phyloP scores from a whole-genome alignment of 1,140 invertebrate genomes.

The Bombus breviceps region DNA sequence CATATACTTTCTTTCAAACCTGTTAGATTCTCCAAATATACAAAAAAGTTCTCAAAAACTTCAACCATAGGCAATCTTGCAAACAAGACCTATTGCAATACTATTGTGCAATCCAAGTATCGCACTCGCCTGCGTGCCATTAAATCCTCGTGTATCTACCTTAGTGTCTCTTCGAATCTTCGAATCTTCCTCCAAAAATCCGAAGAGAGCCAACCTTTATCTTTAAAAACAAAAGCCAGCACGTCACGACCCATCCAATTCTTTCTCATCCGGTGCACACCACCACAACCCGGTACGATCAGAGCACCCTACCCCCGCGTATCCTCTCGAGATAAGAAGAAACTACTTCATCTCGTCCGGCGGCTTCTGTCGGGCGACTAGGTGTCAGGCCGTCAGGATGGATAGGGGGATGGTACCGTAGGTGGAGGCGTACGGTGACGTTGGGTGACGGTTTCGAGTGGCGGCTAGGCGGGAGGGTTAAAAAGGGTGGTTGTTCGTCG shows the following conservation, averaged over 20 bases:
- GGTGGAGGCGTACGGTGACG: slow-evolving; percentile 40
- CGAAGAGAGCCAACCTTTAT: not conserved
- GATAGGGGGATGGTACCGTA: not conserved
- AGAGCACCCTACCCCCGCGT: not conserved
- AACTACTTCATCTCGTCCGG: slow-evolving; percentile 33
- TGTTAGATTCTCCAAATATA: too few relatives aligned
- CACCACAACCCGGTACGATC: not conserved
- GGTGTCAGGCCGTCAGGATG: slow-evolving; percentile 25
- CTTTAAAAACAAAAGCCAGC: not conserved
- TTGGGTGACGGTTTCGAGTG: slow-evolving; percentile 66
- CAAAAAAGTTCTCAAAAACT: too few relatives aligned
- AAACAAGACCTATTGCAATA: too few relatives aligned
- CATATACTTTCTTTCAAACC: too few relatives aligned
- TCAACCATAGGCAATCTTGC: too few relatives aligned
- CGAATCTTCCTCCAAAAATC: not conserved
- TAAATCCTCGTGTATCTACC: too few relatives aligned
- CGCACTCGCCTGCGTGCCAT: too few relatives aligned
- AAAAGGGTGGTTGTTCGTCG: slow-evolving; percentile 60
- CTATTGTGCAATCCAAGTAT: too few relatives aligned
- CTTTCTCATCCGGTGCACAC: not conserved
- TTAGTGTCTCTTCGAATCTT: not conserved
- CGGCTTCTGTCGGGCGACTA: slow-evolving; percentile 10
- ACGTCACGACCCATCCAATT: not conserved
- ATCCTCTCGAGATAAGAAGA: slow-evolving; percentile 43
- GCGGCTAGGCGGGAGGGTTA: slow-evolving; percentile 58